Conservation (phyloP, 2,113 vertebrate species). For the Dermatemys mawii region DNA sequence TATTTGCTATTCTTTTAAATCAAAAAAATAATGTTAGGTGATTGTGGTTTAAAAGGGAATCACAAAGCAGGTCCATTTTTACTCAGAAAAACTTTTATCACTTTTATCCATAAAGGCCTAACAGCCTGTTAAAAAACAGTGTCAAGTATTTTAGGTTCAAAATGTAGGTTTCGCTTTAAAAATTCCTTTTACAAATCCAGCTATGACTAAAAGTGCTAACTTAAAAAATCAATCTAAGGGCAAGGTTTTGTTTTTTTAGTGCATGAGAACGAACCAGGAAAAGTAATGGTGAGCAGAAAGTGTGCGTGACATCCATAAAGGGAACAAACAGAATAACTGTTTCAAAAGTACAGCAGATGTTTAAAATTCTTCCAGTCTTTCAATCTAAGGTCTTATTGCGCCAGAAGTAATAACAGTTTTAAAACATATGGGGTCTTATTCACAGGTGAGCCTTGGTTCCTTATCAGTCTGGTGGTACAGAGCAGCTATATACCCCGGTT, state of each 20-base stretch:
- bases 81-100: slow-evolving; percentile 18
- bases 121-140: neutral
- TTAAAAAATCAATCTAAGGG: neutral
- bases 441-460: neutral
- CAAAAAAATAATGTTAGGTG: neutral
- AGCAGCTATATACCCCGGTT: neutral
- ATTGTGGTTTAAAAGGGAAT: neutral
- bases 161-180: neutral
- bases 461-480: neutral
- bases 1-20: slow-evolving; percentile 20
- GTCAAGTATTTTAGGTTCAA: neutral
- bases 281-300: neutral
- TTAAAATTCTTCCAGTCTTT: neutral
- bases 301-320: neutral
- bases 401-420: neutral
- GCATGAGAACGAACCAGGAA: neutral
- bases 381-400: neutral
- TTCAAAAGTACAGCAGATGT: neutral
- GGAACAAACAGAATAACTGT: neutral
- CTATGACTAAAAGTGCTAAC: neutral
- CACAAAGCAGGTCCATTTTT: neutral
- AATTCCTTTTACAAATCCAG: neutral
- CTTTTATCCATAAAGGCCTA: neutral
- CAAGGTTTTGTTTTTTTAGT: neutral
- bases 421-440: neutral